Conservation (phyloP, 2,888 invertebrate genomes). For the Netelia inedita region DNA sequence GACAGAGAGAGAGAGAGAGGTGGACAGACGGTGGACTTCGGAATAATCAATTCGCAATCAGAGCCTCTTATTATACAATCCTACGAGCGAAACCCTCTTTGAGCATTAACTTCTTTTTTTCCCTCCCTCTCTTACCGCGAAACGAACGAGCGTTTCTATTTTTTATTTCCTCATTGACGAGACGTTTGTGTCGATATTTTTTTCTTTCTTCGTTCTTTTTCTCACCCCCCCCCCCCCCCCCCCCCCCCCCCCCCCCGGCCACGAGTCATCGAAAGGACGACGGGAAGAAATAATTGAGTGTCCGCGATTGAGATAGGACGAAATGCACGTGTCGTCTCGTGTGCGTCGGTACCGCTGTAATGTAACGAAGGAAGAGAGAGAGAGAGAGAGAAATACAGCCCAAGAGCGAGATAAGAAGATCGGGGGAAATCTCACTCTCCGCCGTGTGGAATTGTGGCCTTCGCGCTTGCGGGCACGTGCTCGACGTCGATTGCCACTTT, state of each 20-base stretch:
- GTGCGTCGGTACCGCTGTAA: not conserved
- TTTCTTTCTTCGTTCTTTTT: not conserved
- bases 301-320: not conserved
- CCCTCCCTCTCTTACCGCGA: not conserved
- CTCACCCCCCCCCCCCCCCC: not conserved
- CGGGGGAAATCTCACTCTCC: constrained; percentile 35
- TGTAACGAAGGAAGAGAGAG: not conserved
- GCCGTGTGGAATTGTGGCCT: constrained; percentile 57
- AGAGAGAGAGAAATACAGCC: not conserved
- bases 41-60: too few species aligned
- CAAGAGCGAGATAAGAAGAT: not conserved
- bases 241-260: too few species aligned
- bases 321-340: constrained; percentile 8
- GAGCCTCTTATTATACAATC: too few species aligned
- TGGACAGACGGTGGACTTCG: too few species aligned
- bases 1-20: too few species aligned
- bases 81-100: not conserved
- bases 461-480: constrained; percentile 63
- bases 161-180: too few species aligned
- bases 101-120: not conserved
- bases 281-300: not conserved
- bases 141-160: too few species aligned
- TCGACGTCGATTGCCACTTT: constrained; percentile 63
- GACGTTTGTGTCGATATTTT: not conserved
- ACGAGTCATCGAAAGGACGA: not conserved